Conservation (phyloP, 2,113 vertebrate species). For the Silurus glanis region DNA sequence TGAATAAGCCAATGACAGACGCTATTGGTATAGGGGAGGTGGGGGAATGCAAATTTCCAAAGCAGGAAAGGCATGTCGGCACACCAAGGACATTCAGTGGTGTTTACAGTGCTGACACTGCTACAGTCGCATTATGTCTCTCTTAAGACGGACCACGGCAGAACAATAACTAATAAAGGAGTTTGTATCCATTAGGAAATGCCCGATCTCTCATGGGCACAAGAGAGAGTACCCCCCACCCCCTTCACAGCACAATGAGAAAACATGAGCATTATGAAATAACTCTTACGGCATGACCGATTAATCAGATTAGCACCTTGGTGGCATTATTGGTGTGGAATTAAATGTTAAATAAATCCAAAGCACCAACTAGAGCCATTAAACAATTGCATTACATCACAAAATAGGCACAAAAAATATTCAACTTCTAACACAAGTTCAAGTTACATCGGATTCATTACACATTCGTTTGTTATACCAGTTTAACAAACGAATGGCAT, state of each 20-base stretch:
- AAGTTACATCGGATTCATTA: conserved; percentile 10
- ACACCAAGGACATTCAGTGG: conserved; percentile 67
- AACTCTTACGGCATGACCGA: conserved; percentile 26
- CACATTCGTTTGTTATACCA: conserved; percentile 5
- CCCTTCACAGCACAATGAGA: conserved; percentile 8
- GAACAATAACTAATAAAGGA: conserved; percentile 29
- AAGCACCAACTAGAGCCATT: neutral
- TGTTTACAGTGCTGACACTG: conserved; percentile 42
- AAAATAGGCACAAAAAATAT: neutral
- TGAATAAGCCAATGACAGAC: conserved; percentile 54
- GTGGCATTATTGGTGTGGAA: conserved; percentile 10
- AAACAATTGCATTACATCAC: neutral
- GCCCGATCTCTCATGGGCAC: conserved; percentile 16
- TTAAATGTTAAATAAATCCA: conserved; percentile 9
- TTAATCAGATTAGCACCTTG: conserved; percentile 26
- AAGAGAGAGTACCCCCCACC: neutral
- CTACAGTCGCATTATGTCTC: conserved; percentile 35
- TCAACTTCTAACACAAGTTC: neutral
- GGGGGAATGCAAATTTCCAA: conserved; percentile 40
- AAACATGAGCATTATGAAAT: neutral
- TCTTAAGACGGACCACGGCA: conserved; percentile 6
- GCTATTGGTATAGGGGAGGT: conserved; percentile 42
- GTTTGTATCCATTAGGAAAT: conserved; percentile 8
- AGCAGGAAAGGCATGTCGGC: conserved; percentile 57
- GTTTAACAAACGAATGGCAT: neutral